Evolutionary conservation across 2,113 vertebrate species (phyloP).

Genomic region (Sisor rabdophorus): DNA sequence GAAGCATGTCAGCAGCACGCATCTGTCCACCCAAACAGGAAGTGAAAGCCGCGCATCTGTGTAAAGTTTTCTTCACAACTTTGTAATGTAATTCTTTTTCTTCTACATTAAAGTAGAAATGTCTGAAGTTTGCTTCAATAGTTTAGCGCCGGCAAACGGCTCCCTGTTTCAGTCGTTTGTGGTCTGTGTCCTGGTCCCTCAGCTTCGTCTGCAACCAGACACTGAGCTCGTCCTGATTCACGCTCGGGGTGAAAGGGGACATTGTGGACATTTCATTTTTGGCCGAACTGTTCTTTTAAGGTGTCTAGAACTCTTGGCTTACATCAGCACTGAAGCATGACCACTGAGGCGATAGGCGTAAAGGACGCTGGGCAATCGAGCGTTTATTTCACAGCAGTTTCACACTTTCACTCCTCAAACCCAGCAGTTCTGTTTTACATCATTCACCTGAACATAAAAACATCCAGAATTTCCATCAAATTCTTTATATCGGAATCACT

Average conservation of each 20-base stretch:
- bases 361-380: conserved; percentile 14
- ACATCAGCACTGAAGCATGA: conserved; percentile 41
- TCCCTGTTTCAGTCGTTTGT: not conserved
- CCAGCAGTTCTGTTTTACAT: not conserved
- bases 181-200: not conserved
- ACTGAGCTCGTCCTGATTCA: not conserved
- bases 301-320: conserved; percentile 36
- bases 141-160: too few species aligned
- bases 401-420: conserved; percentile 3
- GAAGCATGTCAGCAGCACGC: conserved; percentile 9
- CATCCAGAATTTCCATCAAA: not conserved
- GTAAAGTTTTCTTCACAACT: not conserved
- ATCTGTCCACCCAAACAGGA: conserved; percentile 11
- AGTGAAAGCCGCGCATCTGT: not conserved
- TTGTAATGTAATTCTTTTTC: not conserved
- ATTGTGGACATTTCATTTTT: conserved; percentile 27
- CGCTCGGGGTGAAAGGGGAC: conserved; percentile 17
- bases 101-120: too few species aligned
- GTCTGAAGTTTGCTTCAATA: not conserved
- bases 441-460: not conserved
- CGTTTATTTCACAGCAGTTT: conserved; percentile 9
- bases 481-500: not conserved
- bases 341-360: conserved; percentile 27
- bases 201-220: conserved; percentile 1
- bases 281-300: conserved; percentile 23